These are phyloP conservation scores for Pteronura brasiliensis DNA, from an alignment of 2,113 vertebrate genomes.

Conservation along the genomic window DNA sequence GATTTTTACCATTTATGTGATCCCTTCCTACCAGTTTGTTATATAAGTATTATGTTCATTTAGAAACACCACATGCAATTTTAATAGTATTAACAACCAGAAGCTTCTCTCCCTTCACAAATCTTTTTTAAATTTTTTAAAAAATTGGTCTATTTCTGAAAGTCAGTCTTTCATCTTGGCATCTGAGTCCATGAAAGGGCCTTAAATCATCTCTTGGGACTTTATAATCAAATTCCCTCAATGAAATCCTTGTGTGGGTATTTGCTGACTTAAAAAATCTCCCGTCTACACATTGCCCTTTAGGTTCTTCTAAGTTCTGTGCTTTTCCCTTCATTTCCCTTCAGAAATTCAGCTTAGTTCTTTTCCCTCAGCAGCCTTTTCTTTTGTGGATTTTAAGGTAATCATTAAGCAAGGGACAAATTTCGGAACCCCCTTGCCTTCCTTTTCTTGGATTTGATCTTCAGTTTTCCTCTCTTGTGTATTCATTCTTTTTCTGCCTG, in stretches of 20 bases:
- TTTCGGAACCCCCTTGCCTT: not conserved
- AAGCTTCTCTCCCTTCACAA: not conserved
- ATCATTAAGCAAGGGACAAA: conserved; percentile 25
- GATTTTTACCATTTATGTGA: not conserved
- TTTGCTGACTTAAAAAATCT: conserved; percentile 44
- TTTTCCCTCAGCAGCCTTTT: conserved; percentile 10
- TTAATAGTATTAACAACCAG: not conserved
- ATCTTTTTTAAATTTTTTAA: not conserved
- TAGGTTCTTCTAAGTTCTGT: not conserved
- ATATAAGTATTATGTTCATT: not conserved
- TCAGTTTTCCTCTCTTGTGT: not conserved
- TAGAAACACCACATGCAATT: not conserved
- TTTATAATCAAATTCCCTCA: conserved; percentile 43
- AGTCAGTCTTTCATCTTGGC: conserved; percentile 7
- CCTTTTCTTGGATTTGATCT: not conserved
- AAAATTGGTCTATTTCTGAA: not conserved
- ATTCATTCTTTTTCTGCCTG: not conserved
- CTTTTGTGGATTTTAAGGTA: not conserved
- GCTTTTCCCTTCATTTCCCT: not conserved
- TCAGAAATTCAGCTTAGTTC: conserved; percentile 10
- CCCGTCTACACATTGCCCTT: conserved; percentile 14
- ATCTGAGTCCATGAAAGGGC: not conserved
- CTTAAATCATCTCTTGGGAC: not conserved
- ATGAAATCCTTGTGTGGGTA: not conserved
- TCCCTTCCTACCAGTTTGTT: not conserved